Conservation (phyloP, 1,140 invertebrate species). For the Sycophaga agraensis region DNA sequence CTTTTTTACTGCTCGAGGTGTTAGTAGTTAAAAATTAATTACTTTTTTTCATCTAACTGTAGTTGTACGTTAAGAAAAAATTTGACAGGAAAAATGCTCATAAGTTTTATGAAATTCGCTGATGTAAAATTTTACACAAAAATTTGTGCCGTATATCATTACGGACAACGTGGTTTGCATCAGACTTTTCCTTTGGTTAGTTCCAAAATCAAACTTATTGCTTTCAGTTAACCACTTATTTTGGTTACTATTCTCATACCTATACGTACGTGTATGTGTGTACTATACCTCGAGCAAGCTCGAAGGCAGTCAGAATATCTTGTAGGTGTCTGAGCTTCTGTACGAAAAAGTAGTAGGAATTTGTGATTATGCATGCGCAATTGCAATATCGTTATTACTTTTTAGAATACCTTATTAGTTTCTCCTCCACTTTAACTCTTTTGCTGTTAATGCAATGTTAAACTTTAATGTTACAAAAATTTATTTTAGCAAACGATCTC, state of each 20-base stretch:
- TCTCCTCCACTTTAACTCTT: background rate
- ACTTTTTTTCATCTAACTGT: background rate
- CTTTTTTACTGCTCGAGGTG: background rate
- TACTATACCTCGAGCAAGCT: background rate
- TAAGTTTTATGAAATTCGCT: background rate
- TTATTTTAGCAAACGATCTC: slow-evolving; percentile 11
- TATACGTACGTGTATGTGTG: background rate
- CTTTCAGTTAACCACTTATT: background rate
- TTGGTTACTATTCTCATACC: too few relatives aligned
- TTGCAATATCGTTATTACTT: background rate
- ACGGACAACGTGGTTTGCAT: background rate
- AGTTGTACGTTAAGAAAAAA: background rate
- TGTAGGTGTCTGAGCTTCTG: background rate
- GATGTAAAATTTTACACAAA: background rate
- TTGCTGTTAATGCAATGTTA: background rate
- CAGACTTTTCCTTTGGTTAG: background rate
- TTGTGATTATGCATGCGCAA: background rate
- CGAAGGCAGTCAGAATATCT: background rate
- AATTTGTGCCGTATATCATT: background rate
- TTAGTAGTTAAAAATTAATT: slow-evolving; percentile 1
- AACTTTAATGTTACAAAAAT: slow-evolving; percentile 20
- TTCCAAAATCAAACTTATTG: background rate
- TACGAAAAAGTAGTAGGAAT: slow-evolving; percentile 5
- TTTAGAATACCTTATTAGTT: background rate
- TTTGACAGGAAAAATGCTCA: background rate